These are phyloP conservation scores for Hedychridium roseum DNA, from an alignment of 2,888 invertebrate genomes.

Conservation along the genomic window DNA sequence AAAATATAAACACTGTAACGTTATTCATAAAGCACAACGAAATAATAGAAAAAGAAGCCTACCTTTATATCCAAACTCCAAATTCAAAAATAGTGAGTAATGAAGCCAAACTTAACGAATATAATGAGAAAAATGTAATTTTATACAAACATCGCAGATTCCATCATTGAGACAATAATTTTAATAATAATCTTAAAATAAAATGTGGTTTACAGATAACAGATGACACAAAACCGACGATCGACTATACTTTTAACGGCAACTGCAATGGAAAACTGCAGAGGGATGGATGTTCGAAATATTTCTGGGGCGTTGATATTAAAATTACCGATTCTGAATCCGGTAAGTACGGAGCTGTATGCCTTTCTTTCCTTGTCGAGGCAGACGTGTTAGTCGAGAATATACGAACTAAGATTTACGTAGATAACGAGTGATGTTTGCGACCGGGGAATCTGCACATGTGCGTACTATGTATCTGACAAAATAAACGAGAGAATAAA, in stretches of 20 bases:
- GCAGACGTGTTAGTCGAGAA: no score
- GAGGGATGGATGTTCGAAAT: slow-evolving; percentile 69
- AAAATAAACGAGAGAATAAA: no score
- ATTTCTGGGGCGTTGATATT: slow-evolving; percentile 76
- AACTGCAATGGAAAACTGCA: slow-evolving; percentile 69
- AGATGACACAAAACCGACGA: slow-evolving; percentile 69
- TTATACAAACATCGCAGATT: no score
- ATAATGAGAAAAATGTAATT: neutral
- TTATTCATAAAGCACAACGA: slow-evolving; percentile 41
- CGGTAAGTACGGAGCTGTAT: slow-evolving; percentile 34
- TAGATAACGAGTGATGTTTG: no score
- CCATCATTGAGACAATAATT: neutral
- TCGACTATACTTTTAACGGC: slow-evolving; percentile 73
- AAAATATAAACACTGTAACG: slow-evolving; percentile 44
- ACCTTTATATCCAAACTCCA: slow-evolving; percentile 40
- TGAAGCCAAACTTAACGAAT: no score
- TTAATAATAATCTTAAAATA: neutral
- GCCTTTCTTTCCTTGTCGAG: no score
- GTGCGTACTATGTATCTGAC: no score
- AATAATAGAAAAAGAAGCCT: slow-evolving; percentile 47
- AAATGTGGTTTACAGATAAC: slow-evolving; percentile 34
- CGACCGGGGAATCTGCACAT: no score
- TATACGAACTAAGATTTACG: no score
- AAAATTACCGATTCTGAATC: slow-evolving; percentile 70
- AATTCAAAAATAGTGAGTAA: no score